Evolutionary conservation across 2,113 vertebrate genomes (phyloP), one percentile per base, ranked within the genome.

Genomic region (Picathartes gymnocephalus): DNA sequence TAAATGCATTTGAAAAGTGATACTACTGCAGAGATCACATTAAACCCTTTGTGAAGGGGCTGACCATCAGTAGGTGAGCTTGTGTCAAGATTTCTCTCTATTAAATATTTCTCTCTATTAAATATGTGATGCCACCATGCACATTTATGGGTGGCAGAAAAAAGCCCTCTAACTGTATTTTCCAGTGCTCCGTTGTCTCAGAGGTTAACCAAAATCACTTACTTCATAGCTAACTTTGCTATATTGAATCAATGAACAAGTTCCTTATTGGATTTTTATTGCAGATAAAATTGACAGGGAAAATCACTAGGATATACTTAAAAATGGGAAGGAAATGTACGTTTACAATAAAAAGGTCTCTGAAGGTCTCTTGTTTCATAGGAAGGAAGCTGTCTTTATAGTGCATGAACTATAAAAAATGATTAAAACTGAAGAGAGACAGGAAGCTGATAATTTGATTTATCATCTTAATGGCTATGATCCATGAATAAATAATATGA

Each of bases 341-440:
- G 71, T 95, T 97, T 95, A 48, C 95, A 97, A 90, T 96, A 97
- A 93, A 97, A 96, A 97, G 95, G 96, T 97, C 94, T 97, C 82
- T 98, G 97, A 98, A 97, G 95, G 92, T 97, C 97, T 94, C 94
- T 91, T 90, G 87, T 96, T 97, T 98, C 95, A 97, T 96, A 98
- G 98, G 98, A 99, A 98, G 97, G 97, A 98, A 98, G 96, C 96
- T 97, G 98, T 98, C 97, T 97, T 97, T 98, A 93, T 97, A 98
- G 98, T 98, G 98, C 94, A 84, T 86, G 97, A 98, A 98, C 98
- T 97, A 98, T 98, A 98, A 98, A 97, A 96, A 97, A 97, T 97
- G 91, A 98, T 97, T 97, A 97, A 97, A 98, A 97, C 88, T 86
- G 92, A 77, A 97, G 96, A 95, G 72, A 97, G 95, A 96, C 97